Base-by-base conservation (phyloP, 1,140 invertebrate species). In the Halictus rubicundus region DNA sequence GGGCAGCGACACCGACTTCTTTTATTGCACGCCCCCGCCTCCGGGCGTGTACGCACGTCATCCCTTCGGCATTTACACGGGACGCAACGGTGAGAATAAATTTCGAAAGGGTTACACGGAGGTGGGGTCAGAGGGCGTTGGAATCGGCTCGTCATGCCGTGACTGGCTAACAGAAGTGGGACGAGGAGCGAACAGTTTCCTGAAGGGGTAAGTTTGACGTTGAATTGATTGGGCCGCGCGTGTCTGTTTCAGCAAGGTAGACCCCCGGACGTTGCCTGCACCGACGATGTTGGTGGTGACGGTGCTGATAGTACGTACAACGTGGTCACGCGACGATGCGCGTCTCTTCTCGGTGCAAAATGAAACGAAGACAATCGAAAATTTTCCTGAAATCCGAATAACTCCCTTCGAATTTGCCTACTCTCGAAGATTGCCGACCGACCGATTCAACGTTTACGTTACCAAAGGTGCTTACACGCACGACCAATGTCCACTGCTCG, bases 81-180 rank as follows among this genome's bases (percentile, higher is more conserved):
- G 57, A 57, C 66, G 57, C 57, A 65, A 80, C 68, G 87, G 86
- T 83, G 88, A 89, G 89, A 91, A 89, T 88, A 90, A 90, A 91
- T 91, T 90, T 88, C n/a, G 19, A 25, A 19, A 32, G 60, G 25
- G 5, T 14, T 52, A 42, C 8, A 39, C 3, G 37, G 42, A 9
- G 8, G 42, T 0, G 14, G 49, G 49, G 19, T 19, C 2, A 25
- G 87, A 66, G 80, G 90, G 42, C 42, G 42, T 10, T 12, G 42
- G 42, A 90, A 90, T 89, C 88, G 78, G 77, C 78, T 81, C 83
- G 88, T 90, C 89, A 89, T 90, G 86, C 85, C 90, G 87, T 91
- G 90, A 90, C 89, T 89, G 32, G 86, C 61, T 49, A 78, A 64
- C 66, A 59, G 79, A 73, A 77, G 79, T 68, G 77, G 72, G 82